Evolutionary conservation across 1,140 invertebrate genomes (phyloP).

Genomic region (Phenacoccus solenopsis): DNA sequence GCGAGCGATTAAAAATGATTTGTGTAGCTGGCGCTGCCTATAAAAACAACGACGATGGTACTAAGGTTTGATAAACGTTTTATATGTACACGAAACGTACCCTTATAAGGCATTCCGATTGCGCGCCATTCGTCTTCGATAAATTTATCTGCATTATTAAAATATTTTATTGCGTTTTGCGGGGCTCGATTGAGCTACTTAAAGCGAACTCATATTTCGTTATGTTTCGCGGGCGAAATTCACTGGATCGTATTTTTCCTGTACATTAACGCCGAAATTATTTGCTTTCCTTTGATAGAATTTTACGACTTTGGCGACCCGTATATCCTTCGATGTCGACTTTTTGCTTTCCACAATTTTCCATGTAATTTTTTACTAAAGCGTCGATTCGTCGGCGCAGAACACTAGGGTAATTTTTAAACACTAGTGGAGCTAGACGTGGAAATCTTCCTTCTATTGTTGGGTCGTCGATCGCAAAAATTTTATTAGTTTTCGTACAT

Average conservation of each 20-base stretch:
- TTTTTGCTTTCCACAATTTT: too few species aligned
- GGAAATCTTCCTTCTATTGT: too few species aligned
- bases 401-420: too few species aligned
- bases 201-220: neutral
- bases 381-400: too few species aligned
- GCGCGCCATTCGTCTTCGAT: neutral
- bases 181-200: neutral
- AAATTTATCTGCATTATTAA: neutral
- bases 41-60: neutral
- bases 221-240: neutral
- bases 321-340: too few species aligned
- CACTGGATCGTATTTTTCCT: neutral
- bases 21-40: neutral
- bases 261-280: neutral
- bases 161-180: neutral
- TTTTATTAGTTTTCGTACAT: too few species aligned
- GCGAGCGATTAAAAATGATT: too few species aligned
- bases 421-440: too few species aligned
- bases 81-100: too few species aligned
- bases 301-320: neutral
- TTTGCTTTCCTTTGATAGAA: neutral
- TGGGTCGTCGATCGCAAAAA: too few species aligned
- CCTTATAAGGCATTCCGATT: neutral
- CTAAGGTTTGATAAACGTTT: neutral
- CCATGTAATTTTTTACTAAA: too few species aligned